Base-by-base conservation (phyloP, 1,140 invertebrate genomes). In the Sitodiplosis mosellana region DNA sequence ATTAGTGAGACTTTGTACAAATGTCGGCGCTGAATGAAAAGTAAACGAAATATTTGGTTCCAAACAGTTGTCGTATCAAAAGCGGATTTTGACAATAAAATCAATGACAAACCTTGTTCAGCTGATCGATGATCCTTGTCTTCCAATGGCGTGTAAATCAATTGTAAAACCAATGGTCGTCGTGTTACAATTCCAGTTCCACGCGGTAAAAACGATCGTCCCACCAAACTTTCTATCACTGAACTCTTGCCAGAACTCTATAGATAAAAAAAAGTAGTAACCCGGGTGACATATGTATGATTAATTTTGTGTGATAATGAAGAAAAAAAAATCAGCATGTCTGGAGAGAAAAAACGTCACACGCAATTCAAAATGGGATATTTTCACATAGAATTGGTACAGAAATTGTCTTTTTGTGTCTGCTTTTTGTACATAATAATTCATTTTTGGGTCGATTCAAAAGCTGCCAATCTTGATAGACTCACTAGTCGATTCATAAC, bases 161-260 rank as follows among this genome's bases (percentile, higher is more conserved):
- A 66, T 66, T 99, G 96, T 7, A 99, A 70, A 50, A 99, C 71
- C 7, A 99, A 68, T 2, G 96, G 96, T 46, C 95, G 71, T 50
- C 96, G 70, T 2, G 96, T 99, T 1, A 99, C 94, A 60, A 99
- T 98, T 7, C 96, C 96, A 45, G 83, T 85, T 37, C 96, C 96
- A 57, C 96, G 72, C 12, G 96, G 96, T 46, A 99, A 68, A 70
- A 99, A 99, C 46, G 94, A 94, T 48, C 83, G 77, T 0, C 96
- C 95, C n/a, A 99, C 96, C 19, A 99, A 71, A 66, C 88, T 89
- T 69, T 99, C 96, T 54, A 99, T 81, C 10, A 99, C 95, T 33
- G 96, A 99, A 74, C 93, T 98, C 71, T 99, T 99, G 40, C 96
- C 96, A 47, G 95, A 94, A 70, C 94, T 98, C 91, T 99, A 66